Percentiles rank a stretch among this genome's conserved stretches.
These are phyloP conservation scores for Chiloscyllium plagiosum DNA, from an alignment of 2,113 vertebrate species.

Conservation along the genomic window DNA sequence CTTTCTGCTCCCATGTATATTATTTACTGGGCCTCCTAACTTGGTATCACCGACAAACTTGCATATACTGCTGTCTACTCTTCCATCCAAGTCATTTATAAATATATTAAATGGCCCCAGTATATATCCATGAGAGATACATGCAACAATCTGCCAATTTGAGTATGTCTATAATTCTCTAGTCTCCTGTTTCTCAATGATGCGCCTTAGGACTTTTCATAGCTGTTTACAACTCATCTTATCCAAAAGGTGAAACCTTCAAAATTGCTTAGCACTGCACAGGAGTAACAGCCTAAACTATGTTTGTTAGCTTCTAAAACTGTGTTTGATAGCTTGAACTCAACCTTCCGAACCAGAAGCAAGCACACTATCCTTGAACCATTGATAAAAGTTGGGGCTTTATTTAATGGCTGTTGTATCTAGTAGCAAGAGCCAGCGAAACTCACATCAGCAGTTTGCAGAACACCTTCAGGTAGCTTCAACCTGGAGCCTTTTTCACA, in stretches of 20 bases:
- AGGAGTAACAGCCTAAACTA: background rate
- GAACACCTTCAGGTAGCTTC: background rate
- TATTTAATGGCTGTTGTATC: background rate
- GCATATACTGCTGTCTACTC: background rate
- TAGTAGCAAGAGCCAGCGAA: background rate
- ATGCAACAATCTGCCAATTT: background rate
- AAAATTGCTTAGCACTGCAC: background rate
- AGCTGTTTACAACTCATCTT: background rate
- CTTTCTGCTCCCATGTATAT: background rate
- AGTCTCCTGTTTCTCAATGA: background rate
- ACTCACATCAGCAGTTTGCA: background rate
- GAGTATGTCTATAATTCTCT: background rate
- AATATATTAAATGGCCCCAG: background rate
- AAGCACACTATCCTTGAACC: background rate
- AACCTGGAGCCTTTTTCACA: background rate
- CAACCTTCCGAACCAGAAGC: background rate
- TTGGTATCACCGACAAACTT: background rate
- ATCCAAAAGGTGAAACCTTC: background rate
- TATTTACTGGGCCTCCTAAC: background rate
- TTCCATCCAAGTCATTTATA: background rate
- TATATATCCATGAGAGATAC: background rate
- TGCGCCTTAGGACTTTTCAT: background rate
- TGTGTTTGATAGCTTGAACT: background rate
- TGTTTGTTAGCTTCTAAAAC: background rate
- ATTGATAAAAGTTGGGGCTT: background rate